Evolutionary conservation across 2,113 vertebrate genomes (phyloP).

Genomic region (Hippocampus mohnikei): DNA sequence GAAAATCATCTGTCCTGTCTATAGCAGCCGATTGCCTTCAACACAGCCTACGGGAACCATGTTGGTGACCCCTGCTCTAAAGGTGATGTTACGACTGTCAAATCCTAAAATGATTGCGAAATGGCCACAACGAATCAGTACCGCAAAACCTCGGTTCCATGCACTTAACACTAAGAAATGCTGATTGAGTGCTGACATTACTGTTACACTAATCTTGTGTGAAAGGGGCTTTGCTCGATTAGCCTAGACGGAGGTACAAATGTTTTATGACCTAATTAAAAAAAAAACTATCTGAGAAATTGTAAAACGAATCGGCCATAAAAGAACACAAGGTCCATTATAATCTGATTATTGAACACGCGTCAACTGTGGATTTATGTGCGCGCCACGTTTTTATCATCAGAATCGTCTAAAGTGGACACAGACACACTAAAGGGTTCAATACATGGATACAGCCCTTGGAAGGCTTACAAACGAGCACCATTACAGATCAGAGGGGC

Average conservation of each 20-base stretch:
- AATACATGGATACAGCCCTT: slow-evolving; percentile 58
- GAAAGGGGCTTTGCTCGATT: background rate
- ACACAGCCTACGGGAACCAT: no score
- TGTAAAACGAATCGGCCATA: background rate
- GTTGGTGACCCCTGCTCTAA: no score
- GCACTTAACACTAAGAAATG: no score
- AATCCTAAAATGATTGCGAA: no score
- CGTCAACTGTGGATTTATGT: slow-evolving; percentile 53
- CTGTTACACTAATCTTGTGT: background rate
- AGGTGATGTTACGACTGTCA: no score
- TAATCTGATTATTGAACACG: slow-evolving; percentile 24
- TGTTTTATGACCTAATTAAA: background rate
- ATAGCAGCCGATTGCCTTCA: no score
- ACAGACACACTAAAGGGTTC: slow-evolving; percentile 51
- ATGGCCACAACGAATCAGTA: background rate
- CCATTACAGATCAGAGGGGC: slow-evolving; percentile 20
- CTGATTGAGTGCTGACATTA: no score
- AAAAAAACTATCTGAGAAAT: background rate
- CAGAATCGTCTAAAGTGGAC: slow-evolving; percentile 47
- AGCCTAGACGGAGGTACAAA: background rate
- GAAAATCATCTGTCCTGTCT: no score
- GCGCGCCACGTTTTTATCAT: slow-evolving; percentile 62
- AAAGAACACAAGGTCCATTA: slow-evolving; percentile 16
- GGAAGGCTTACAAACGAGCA: slow-evolving; percentile 57
- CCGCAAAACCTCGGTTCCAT: no score